Base-by-base conservation (phyloP, 2,888 invertebrate genomes). In the Eupeodes latifasciatus region DNA sequence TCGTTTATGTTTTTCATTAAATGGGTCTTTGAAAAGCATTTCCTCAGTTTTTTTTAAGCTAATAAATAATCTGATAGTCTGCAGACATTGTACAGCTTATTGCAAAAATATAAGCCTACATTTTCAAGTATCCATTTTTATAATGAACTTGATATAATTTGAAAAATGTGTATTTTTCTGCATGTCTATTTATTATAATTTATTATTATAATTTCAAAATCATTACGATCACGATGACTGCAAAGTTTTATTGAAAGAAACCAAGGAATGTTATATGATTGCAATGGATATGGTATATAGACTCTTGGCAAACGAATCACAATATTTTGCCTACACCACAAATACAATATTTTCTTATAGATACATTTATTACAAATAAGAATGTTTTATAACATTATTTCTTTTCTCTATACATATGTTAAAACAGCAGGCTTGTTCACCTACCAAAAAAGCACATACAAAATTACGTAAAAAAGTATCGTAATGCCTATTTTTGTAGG, bases 251-350 rank as follows among this genome's bases (percentile, higher is more conserved):
- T 14, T 61, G 40, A 62, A 61, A 11, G 10, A 55, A 55, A 75
- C 71, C 55, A n/a, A 76, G 11, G 66, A 71, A 81, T 81, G 71
- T 72, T 64, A 75, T 77, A 64, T 72, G 19, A 77, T 59, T 57
- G 44, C 76, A 74, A 59, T 16, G 77, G 66, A 47, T 59, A 16
- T 57, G 72, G 53, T 66, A 49, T 53, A 62, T 57, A 69, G 27
- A 27, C 27, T 27, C 64, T 85, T 85, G 85, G 85, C 85, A 81
- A 72, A 44, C 12, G n/a, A 19, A n/a, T 5, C 19, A 53, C 51
- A 27, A 71, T 64, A 62, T 62, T 64, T n/a, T 76, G 14, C n/a
- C 27, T 34, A 62, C 11, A 55, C 19, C 11, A 55, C 19, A 3
- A 36, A 67, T 69, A 74, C 62, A 7, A 1, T 27, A 27, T 6